phyloP scores from a whole-genome alignment of 2,113 vertebrate species.

The Ardeotis arabs region DNA sequence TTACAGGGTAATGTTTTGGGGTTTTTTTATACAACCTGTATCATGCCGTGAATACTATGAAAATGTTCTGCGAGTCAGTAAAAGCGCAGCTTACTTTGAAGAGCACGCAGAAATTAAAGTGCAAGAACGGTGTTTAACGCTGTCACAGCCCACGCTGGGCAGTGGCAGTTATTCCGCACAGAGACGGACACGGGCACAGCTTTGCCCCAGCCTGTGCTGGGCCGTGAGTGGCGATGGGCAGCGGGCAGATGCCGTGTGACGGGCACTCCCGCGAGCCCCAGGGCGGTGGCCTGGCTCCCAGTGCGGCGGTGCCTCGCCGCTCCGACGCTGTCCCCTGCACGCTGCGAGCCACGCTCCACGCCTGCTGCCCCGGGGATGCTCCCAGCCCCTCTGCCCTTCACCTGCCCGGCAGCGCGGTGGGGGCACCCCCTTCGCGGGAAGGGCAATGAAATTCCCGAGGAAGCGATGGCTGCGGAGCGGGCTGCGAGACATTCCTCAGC shows the following conservation, averaged over 20 bases:
- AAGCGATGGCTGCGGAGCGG: neutral
- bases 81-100: neutral
- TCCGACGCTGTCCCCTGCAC: neutral
- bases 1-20: neutral
- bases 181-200: neutral
- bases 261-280: accelerated
- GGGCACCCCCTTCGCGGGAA: neutral
- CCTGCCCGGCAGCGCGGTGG: neutral
- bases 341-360: accelerated
- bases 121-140: neutral
- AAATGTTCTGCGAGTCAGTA: conserved; percentile 20
- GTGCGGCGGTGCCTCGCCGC: accelerated
- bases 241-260: accelerated
- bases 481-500: accelerated
- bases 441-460: neutral
- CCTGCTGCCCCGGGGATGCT: accelerated
- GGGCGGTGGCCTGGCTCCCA: accelerated
- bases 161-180: neutral
- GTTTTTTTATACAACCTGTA: neutral
- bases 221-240: neutral
- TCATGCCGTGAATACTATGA: conserved; percentile 18
- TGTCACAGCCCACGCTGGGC: neutral
- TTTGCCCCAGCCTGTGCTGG: accelerated
- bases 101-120: neutral
- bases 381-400: accelerated